Conservation (phyloP, 2,888 invertebrate genomes). For the Ephialtes manifestator region DNA sequence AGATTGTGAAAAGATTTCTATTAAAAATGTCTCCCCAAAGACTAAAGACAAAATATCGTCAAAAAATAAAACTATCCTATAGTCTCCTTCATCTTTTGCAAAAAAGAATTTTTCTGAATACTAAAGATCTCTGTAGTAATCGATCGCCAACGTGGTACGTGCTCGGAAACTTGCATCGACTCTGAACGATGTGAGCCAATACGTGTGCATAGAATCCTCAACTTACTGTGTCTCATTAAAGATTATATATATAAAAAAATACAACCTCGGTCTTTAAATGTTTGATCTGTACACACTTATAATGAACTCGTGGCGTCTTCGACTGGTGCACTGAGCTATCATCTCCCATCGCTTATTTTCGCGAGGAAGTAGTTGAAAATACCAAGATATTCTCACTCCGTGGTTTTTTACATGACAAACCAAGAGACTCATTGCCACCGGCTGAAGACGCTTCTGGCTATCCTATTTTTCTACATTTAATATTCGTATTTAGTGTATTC, state of each 20-base stretch:
- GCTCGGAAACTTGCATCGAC: conserved; percentile 8
- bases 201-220: conserved; percentile 37
- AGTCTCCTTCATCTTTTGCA: conserved; percentile 25
- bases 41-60: conserved; percentile 11
- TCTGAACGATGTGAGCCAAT: conserved; percentile 23
- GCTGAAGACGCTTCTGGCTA: conserved; percentile 69
- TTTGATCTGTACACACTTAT: conserved; percentile 65
- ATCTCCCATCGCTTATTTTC: background rate
- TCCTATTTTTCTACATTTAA: conserved; percentile 84
- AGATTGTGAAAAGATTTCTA: background rate
- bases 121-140: conserved; percentile 34
- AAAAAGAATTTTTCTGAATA: conserved; percentile 14
- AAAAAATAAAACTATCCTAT: conserved; percentile 44
- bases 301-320: conserved; percentile 44
- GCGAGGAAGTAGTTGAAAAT: background rate
- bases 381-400: background rate
- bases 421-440: background rate
- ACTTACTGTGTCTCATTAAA: conserved; percentile 43
- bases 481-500: conserved; percentile 71
- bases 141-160: conserved; percentile 8
- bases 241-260: conserved; percentile 29
- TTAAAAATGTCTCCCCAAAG: background rate
- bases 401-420: conserved; percentile 3
- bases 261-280: conserved; percentile 59
- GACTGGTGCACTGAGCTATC: background rate